Conservation (phyloP, 1,140 invertebrate genomes). For the Dufourea novaeangliae region DNA sequence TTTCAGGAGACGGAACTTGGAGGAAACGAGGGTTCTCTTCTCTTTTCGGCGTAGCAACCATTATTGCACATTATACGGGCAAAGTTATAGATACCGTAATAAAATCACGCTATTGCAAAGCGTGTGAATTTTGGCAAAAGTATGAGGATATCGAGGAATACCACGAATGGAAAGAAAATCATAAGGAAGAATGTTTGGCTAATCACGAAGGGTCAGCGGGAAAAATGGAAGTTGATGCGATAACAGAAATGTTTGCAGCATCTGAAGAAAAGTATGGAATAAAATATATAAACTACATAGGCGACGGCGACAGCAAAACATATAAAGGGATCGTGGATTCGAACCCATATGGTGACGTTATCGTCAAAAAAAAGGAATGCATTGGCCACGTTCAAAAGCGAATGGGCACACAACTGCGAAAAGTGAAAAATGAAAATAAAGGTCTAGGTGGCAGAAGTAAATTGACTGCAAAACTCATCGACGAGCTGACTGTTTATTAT, state of each 20-base stretch:
- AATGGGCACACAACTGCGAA: no score
- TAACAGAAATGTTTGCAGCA: conserved; percentile 51
- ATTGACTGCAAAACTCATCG: no score
- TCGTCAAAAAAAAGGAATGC: no score
- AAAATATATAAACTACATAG: conserved; percentile 15
- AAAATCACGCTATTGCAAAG: conserved; percentile 30
- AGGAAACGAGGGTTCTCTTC: conserved; percentile 43
- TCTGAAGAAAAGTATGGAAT: conserved; percentile 32
- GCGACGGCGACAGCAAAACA: conserved; percentile 53
- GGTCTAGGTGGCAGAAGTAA: no score
- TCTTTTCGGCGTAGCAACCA: conserved; percentile 27
- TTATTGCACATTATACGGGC: conserved; percentile 39
- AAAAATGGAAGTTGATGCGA: conserved; percentile 35
- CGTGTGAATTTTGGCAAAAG: conserved; percentile 39
- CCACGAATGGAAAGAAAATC: conserved; percentile 46
- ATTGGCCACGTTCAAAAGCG: no score
- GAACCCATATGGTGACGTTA: conserved; percentile 24
- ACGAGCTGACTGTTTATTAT: no score
- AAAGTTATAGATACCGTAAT: conserved; percentile 45
- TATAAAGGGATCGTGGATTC: conserved; percentile 26
- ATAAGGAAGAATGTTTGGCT: conserved; percentile 31
- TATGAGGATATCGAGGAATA: conserved; percentile 32
- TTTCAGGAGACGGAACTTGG: conserved; percentile 49
- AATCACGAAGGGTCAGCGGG: conserved; percentile 49
- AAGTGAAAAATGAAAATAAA: no score